Evolutionary conservation across 1,140 invertebrate species (phyloP), one percentile per base, ranked within the genome.

Genomic region (Drosophila burlai): DNA sequence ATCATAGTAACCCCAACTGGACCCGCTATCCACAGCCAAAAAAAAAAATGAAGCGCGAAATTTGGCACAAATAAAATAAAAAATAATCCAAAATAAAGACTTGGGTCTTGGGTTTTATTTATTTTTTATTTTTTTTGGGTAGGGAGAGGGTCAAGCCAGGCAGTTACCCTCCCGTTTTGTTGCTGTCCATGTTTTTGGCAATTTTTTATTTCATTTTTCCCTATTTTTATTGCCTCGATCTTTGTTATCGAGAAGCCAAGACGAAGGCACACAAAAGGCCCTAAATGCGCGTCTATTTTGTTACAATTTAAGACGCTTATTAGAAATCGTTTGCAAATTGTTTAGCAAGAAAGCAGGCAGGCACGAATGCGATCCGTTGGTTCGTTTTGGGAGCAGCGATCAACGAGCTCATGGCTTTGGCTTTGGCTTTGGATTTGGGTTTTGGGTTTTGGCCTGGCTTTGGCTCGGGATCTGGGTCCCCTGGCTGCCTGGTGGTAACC

Each of bases 281-380:
- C 84, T 90, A 90, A 89, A 90, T 85, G 84, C 84, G 86, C 86
- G 81, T 89, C 81, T 89, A 89, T 89, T 90, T 90, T 85, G 84
- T 90, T 89, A 89, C 84, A 89, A 89, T 89, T 89, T 89, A 89
- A 90, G 84, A 90, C 84, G 85, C 85, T 89, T 89, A 89, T 89
- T 89, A 89, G 84, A 89, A 89, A 89, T 85, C 84, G 84, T 82
- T 89, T 90, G 84, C 84, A 89, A 89, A 89, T 89, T 89, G 84
- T 89, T 87, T 87, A 74, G 81, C 84, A 79, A 89, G 75, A 81
- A 84, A 89, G 85, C 81, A 55, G 75, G 49, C 84, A 89, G 71
- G 76, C 84, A 89, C 84, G 81, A 90, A 74, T n/a, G 47, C 71
- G 69, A 71, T 75, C 42, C 55, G n/a, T 58, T 49, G 15, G 24